Conservation (phyloP, 2,113 vertebrate genomes). For the Rousettus leschenaultii region DNA sequence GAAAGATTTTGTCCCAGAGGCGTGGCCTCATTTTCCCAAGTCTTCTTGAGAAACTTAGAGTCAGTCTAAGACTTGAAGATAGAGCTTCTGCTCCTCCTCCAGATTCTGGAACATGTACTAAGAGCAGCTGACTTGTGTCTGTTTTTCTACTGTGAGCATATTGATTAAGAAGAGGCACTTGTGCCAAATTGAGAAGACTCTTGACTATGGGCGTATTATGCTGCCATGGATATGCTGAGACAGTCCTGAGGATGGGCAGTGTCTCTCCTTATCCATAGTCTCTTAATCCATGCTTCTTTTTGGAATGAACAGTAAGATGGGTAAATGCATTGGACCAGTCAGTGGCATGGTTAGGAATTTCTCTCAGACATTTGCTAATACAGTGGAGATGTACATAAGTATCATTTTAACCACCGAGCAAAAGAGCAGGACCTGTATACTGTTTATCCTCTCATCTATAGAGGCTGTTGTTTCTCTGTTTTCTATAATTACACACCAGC, state of each 20-base stretch:
- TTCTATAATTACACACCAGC: not conserved
- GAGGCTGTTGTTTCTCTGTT: not conserved
- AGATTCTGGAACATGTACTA: slow-evolving; percentile 4
- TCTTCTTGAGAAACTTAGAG: not conserved
- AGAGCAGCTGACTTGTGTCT: not conserved
- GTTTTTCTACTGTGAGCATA: not conserved
- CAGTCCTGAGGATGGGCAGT: not conserved
- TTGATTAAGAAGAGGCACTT: not conserved
- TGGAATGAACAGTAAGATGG: not conserved
- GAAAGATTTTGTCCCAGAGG: not conserved
- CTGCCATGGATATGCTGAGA: not conserved
- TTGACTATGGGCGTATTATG: not conserved
- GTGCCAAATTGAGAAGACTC: slow-evolving; percentile 17
- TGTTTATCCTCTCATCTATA: not conserved
- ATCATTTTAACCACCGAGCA: slow-evolving; percentile 10
- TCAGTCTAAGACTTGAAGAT: not conserved
- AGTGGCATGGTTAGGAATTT: not conserved
- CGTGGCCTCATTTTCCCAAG: not conserved
- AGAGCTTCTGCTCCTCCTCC: not conserved
- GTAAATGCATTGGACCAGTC: not conserved
- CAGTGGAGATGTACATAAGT: not conserved
- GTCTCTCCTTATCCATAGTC: not conserved
- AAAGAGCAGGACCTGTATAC: not conserved
- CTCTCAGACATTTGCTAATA: not conserved
- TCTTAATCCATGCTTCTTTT: not conserved